Conservation (phyloP, 2,797 vertebrate species). For the Oreortyx pictus region DNA sequence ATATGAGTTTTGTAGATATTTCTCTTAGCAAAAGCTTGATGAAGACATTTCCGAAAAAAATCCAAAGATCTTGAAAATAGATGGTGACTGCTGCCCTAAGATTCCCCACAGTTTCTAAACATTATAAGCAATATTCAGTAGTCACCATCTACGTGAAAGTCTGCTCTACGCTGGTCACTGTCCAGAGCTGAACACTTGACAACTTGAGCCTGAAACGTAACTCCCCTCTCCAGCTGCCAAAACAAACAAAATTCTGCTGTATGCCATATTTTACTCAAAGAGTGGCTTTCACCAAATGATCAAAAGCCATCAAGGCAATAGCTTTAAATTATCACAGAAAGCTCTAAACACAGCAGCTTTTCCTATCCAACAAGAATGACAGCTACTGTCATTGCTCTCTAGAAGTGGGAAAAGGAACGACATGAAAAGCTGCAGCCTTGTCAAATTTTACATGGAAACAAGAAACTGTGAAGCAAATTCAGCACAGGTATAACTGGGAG, state of each 20-base stretch:
- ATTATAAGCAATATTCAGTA: background rate
- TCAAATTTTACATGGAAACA: constrained; percentile 19
- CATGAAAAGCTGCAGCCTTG: constrained; percentile 1
- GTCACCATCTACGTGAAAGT: background rate
- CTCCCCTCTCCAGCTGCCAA: background rate
- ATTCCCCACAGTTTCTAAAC: background rate
- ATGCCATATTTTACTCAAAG: background rate
- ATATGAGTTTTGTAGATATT: background rate
- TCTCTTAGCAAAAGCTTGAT: background rate
- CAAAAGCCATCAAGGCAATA: background rate
- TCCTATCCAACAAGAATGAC: constrained; percentile 21
- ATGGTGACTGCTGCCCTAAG: background rate
- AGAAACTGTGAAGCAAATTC: constrained; percentile 4
- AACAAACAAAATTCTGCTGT: background rate
- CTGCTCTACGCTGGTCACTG: background rate
- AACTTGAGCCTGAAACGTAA: background rate
- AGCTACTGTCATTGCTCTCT: background rate
- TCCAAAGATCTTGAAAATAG: background rate
- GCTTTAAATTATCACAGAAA: background rate
- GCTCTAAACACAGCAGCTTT: background rate
- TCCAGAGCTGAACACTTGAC: background rate
- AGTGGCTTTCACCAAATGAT: background rate
- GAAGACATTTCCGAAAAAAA: background rate
- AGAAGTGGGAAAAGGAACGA: constrained; percentile 8
- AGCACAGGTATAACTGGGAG: background rate